Evolutionary conservation across 2,888 invertebrate genomes (phyloP).

Genomic region (Drosophila lacicola): DNA sequence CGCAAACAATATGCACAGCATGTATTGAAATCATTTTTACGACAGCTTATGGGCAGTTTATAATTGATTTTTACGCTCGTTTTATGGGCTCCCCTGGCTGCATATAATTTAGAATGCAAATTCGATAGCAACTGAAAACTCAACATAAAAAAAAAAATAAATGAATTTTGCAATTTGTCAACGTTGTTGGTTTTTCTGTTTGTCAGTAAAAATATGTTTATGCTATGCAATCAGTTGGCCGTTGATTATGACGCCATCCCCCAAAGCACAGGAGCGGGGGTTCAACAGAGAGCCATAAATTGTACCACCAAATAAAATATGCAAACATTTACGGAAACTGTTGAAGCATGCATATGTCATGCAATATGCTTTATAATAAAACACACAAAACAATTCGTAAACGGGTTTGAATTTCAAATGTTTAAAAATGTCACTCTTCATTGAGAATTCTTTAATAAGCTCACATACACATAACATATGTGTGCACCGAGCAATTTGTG

Average conservation of each 20-base stretch:
- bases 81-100: slow-evolving; percentile 14
- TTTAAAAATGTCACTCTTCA: no score
- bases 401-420: no score
- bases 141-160: slow-evolving; percentile 24
- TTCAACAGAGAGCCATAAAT: slow-evolving; percentile 34
- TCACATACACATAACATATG: no score
- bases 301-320: slow-evolving; percentile 28
- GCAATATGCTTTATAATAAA: slow-evolving; percentile 6
- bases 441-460: no score
- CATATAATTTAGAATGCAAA: slow-evolving; percentile 19
- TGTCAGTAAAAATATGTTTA: slow-evolving; percentile 2
- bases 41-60: slow-evolving; percentile 39
- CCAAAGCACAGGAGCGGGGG: slow-evolving; percentile 8
- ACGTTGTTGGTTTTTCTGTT: slow-evolving; percentile 15
- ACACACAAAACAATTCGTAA: no score
- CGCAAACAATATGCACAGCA: slow-evolving; percentile 22
- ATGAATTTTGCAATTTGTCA: slow-evolving; percentile 51
- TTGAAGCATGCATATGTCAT: slow-evolving; percentile 47
- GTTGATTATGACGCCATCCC: slow-evolving; percentile 29
- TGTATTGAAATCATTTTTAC: slow-evolving; percentile 33
- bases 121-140: slow-evolving; percentile 23
- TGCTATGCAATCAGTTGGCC: background rate
- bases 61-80: slow-evolving; percentile 35
- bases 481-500: no score
- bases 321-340: slow-evolving; percentile 47